Conservation (phyloP, 1,140 invertebrate species). For the Drosophila kanapiae region DNA sequence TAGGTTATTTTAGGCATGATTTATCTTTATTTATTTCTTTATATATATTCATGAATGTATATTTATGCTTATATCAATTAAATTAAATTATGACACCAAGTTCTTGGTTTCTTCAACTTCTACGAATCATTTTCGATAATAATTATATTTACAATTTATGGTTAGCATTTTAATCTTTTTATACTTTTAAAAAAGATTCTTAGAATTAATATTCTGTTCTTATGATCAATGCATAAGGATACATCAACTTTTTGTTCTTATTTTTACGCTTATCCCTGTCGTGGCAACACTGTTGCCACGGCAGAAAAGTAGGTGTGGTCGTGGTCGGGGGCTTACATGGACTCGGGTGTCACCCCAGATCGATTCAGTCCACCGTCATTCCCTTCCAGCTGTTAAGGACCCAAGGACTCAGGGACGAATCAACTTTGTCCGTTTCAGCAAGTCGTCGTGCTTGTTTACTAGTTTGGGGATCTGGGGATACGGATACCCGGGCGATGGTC, state of each 20-base stretch:
- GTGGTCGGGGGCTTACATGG: slow-evolving; percentile 8
- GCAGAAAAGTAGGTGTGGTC: slow-evolving; percentile 6
- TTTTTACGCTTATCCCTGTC: not conserved
- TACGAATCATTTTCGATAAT: too few species aligned
- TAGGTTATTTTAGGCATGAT: too few species aligned
- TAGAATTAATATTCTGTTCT: too few species aligned
- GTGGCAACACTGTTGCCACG: not conserved
- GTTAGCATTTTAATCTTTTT: too few species aligned
- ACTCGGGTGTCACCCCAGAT: slow-evolving; percentile 19
- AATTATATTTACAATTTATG: too few species aligned
- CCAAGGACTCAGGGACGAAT: slow-evolving; percentile 36
- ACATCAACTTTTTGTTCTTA: too few species aligned
- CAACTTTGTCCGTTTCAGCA: slow-evolving; percentile 30
- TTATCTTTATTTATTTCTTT: too few species aligned
- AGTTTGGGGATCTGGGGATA: slow-evolving; percentile 42
- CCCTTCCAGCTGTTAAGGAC: not conserved
- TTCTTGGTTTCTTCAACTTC: too few species aligned
- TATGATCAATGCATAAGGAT: too few species aligned
- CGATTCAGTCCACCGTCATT: slow-evolving; percentile 7
- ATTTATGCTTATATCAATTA: not conserved
- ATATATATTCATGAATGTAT: not conserved
- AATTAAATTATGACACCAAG: not conserved
- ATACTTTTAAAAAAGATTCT: too few species aligned
- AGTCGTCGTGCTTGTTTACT: slow-evolving; percentile 25
- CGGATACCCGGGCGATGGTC: slow-evolving; percentile 14